Evolutionary conservation across 2,113 vertebrate species (phyloP), one percentile per base, ranked within the genome.

Genomic region (Phalacrocorax aristotelis): DNA sequence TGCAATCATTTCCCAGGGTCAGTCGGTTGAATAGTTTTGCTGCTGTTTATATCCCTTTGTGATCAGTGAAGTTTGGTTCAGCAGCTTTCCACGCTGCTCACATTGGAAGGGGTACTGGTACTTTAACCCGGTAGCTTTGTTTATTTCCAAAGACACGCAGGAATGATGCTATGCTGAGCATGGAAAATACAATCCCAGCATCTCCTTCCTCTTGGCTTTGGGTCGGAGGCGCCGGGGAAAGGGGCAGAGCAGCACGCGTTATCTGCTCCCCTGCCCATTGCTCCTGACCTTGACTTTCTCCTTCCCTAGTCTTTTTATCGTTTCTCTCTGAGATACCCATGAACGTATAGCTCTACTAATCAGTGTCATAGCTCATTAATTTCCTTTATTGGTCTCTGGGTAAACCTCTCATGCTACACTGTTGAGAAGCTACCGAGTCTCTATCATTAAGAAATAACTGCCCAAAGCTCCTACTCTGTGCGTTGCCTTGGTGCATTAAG

Each of bases 321-420:
- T n/a, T 58, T 48, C 87, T 83, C 57, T 29, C 77, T 0, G 29
- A 65, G 79, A 54, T 17, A 77, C 18, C 51, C 70, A 42, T 46
- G 64, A 81, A 64, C 76, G 54, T 14, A 52, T 11, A 87, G 71
- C 83, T 90, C 57, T 71, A 34, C 83, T 90, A 90, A 94, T 87
- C 92, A 90, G 88, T 71, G 88, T 87, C 92, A 87, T 77, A 82
- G 92, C 88, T 90, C 92, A 65, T 94, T 90, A 90, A 90, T 90
- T 90, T 90, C 70, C 69, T 87, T 87, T 87, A 94, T 90, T 66
- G 82, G 44, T 90, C 92, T 80, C 87, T 38, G 75, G 87, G 81
- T 75, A 90, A 85, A 64, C 76, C 70, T 65, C 44, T 76, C 3
- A 3, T 23, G 46, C 52, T 79, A 15, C 21, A 9, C 79, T 26